Percentiles rank a stretch among this genome's conserved stretches.
Evolutionary conservation across 2,888 invertebrate species (phyloP).

Genomic region (Hoplodrina ambigua): DNA sequence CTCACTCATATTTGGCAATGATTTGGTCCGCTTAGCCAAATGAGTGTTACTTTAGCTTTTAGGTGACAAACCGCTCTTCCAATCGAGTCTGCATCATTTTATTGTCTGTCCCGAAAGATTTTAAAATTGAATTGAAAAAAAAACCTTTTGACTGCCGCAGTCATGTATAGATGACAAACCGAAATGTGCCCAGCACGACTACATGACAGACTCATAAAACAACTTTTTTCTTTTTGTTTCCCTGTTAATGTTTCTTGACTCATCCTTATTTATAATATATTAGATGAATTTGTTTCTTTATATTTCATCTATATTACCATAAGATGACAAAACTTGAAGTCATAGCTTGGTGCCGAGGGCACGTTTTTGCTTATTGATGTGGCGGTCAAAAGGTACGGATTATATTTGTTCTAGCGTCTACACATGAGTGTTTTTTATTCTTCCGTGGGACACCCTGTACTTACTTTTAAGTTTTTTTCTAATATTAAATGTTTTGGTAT

Average conservation of each 20-base stretch:
- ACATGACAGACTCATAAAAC: too few species aligned
- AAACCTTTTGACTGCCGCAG: neutral
- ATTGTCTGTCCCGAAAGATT: neutral
- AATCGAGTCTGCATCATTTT: neutral
- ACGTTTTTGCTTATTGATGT: too few species aligned
- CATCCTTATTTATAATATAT: too few species aligned
- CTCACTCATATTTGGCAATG: slow-evolving; percentile 61
- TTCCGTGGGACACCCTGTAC: neutral
- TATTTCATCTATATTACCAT: too few species aligned
- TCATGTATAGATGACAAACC: too few species aligned
- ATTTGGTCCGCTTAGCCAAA: slow-evolving; percentile 68
- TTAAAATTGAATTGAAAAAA: neutral
- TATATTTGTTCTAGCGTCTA: neutral
- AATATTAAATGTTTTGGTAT: neutral
- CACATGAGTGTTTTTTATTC: neutral
- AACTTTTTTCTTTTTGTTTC: too few species aligned
- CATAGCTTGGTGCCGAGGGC: too few species aligned
- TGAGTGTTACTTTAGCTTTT: slow-evolving; percentile 6
- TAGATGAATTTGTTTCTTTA: too few species aligned
- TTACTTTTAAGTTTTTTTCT: neutral
- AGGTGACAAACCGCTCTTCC: neutral
- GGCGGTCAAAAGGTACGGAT: neutral
- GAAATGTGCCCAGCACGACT: too few species aligned
- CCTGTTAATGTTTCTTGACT: too few species aligned
- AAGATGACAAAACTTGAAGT: too few species aligned